Evolutionary conservation across 92 coral and sea anemone species (phyloP), one percentile per base, ranked within the genome.

Genomic region (Zoanthus sociatus): DNA sequence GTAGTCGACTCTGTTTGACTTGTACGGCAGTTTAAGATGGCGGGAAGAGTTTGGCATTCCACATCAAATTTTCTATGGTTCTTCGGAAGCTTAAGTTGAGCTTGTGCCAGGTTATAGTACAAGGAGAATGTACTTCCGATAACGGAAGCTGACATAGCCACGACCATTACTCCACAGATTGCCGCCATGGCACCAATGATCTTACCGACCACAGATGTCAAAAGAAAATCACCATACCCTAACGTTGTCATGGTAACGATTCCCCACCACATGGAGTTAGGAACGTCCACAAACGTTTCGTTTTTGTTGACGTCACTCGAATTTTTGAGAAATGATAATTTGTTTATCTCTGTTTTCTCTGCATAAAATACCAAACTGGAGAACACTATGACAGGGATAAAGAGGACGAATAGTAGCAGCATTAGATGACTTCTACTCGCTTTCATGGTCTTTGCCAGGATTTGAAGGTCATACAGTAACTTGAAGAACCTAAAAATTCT

Each of bases 231-330:
- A 0, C 99, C 99, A 45, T 95, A 97, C 21, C 99, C 99, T 5
- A 97, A 86, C 8, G 99, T 97, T 71, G 99, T 97, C 96, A 97
- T 97, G 84, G 99, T 97, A 90, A 97, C 93, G 15, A 97, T 87
- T 1, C 98, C 98, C 99, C 99, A 97, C 99, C 99, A 97, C 83
- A 90, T 86, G 1, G 98, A 91, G 48, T 92, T 93, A n/a, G 99
- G 99, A 46, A 97, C 93, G 88, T 91, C 93, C 51, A 90, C 87
- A 83, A 97, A 97, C 71, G 89, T 79, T 50, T 87, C 77, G 16
- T 87, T 78, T 68, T 90, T 73, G 47, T 77, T 87, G 2, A 44
- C 6, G 3, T 50, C 32, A 8, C 84, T 91, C 26, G 26, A 26
- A 26, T 26, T 26, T 26, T 26, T 26, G 26, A 26, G 26, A 26